A percentile compares a stretch with the other conserved stretches of the same genome.
phyloP scores from a whole-genome alignment of 2,113 vertebrate species.

The Martes martes region DNA sequence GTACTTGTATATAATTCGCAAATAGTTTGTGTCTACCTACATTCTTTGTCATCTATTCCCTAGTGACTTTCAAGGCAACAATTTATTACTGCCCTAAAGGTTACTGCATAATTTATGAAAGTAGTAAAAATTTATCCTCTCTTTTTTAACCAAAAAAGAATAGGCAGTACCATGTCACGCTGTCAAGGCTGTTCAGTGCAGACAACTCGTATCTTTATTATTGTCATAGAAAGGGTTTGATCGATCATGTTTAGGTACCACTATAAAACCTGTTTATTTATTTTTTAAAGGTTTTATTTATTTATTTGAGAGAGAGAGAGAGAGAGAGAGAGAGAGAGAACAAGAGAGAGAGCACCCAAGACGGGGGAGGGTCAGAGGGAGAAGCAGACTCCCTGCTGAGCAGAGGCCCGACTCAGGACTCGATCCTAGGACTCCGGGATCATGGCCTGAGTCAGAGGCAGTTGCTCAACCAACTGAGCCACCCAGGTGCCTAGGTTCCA shows the following conservation, averaged over 20 bases:
- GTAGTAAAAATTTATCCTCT: conserved; percentile 63
- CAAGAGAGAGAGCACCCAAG: too few species aligned
- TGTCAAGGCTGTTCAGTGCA: conserved; percentile 11
- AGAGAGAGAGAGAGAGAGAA: too few species aligned
- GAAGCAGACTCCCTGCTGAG: too few species aligned
- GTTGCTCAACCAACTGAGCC: too few species aligned
- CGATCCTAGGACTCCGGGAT: too few species aligned
- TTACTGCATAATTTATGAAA: conserved; percentile 71
- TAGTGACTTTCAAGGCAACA: conserved; percentile 58
- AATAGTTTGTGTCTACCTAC: conserved; percentile 58
- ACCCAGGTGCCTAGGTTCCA: not conserved
- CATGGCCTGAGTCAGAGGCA: too few species aligned
- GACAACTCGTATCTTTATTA: conserved; percentile 57
- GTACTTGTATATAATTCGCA: conserved; percentile 40
- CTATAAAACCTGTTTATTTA: conserved; percentile 11
- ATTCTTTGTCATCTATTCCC: conserved; percentile 57
- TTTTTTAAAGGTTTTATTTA: too few species aligned
- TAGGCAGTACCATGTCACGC: conserved; percentile 11
- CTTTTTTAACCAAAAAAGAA: conserved; percentile 49
- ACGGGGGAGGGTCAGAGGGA: too few species aligned
- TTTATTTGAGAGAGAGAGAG: too few species aligned
- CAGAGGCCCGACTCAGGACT: too few species aligned
- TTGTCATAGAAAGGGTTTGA: conserved; percentile 43
- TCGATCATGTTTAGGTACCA: conserved; percentile 44
- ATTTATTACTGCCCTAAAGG: conserved; percentile 55